phyloP scores from a whole-genome alignment of 1,140 invertebrate species.

The Pygmarrhopalites habei region DNA sequence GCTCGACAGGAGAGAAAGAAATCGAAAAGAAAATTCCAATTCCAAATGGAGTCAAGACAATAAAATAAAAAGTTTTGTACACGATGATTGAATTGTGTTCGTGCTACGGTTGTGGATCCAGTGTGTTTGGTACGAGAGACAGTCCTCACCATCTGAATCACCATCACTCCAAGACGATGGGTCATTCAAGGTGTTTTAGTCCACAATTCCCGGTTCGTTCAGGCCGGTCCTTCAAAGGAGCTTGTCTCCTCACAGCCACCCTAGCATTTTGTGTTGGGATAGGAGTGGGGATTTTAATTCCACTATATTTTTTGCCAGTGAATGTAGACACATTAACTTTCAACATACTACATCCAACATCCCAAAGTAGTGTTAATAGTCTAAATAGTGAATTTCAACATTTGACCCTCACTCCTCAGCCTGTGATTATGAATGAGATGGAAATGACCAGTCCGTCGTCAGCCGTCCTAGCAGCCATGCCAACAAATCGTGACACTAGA shows the following conservation, averaged over 20 bases:
- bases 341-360: not conserved
- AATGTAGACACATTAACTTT: not conserved
- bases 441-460: not conserved
- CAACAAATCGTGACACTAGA: no score
- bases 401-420: conserved; percentile 17
- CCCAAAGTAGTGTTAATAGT: not conserved
- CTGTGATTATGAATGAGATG: conserved; percentile 9
- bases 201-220: conserved; percentile 33
- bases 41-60: no score
- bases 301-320: conserved; percentile 38
- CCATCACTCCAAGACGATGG: conserved; percentile 9
- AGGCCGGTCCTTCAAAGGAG: conserved; percentile 29
- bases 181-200: conserved; percentile 15
- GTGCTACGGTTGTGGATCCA: conserved; percentile 22
- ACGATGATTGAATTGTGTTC: conserved; percentile 19
- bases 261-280: conserved; percentile 41
- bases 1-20: no score
- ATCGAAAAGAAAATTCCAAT: no score
- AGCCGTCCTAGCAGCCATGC: no score
- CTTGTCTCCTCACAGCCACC: conserved; percentile 39
- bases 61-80: no score
- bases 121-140: conserved; percentile 11
- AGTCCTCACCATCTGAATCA: not conserved
- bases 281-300: conserved; percentile 39
- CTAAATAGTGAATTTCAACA: not conserved